Evolutionary conservation across 2,888 invertebrate genomes (phyloP).

Genomic region (Rhopalosiphum nymphaeae): DNA sequence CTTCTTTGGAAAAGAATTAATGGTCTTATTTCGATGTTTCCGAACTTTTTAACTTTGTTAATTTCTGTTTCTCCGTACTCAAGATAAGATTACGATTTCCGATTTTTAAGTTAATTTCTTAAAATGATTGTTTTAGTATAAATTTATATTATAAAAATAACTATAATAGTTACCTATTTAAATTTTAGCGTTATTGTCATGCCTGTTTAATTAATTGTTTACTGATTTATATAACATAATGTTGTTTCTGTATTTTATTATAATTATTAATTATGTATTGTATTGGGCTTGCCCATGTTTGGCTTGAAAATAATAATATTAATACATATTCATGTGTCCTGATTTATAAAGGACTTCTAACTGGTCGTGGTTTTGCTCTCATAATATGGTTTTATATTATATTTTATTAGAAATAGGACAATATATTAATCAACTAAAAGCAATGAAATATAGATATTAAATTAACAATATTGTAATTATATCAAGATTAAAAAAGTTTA

Average conservation of each 20-base stretch:
- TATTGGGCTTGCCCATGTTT: not conserved
- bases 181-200: not conserved
- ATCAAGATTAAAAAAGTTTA: not conserved
- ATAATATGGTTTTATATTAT: not conserved
- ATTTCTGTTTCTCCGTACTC: not conserved
- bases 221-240: not conserved
- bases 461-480: not conserved
- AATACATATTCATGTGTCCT: not conserved
- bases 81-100: not conserved
- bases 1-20: not conserved
- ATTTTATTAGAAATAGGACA: not conserved
- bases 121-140: too few species aligned
- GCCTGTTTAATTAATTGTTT: not conserved
- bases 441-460: not conserved
- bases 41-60: not conserved
- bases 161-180: not conserved
- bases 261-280: not conserved
- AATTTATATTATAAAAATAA: too few species aligned
- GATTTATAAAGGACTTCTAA: not conserved
- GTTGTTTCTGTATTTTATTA: not conserved
- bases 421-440: not conserved
- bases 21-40: not conserved
- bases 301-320: not conserved
- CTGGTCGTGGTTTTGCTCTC: not conserved
- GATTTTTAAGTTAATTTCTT: not conserved